These are phyloP conservation scores for Chesias legatella DNA, from an alignment of 2,888 invertebrate species.

Conservation along the genomic window DNA sequence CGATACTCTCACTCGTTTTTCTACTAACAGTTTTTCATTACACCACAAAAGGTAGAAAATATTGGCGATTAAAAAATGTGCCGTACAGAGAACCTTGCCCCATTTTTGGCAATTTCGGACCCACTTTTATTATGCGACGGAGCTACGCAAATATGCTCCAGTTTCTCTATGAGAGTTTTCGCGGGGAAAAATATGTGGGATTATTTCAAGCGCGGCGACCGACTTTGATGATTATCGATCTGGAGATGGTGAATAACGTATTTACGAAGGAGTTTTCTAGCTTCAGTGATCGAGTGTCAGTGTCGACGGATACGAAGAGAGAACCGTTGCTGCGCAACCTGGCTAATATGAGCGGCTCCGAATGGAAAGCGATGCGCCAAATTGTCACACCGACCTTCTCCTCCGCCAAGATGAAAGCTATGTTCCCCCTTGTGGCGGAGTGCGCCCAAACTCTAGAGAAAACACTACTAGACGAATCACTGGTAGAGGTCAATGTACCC, in stretches of 20 bases:
- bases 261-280: constrained; percentile 57
- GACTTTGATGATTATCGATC: constrained; percentile 62
- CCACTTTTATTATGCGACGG: constrained; percentile 59
- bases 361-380: constrained; percentile 72
- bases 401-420: constrained; percentile 73
- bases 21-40: constrained; percentile 62
- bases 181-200: constrained; percentile 60
- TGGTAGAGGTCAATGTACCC: constrained; percentile 58
- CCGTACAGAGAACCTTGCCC: constrained; percentile 72
- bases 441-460: constrained; percentile 58
- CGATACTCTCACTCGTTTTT: constrained; percentile 46
- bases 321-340: constrained; percentile 69
- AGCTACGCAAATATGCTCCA: constrained; percentile 66
- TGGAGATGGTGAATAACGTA: constrained; percentile 61
- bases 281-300: constrained; percentile 67
- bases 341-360: constrained; percentile 70
- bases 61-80: constrained; percentile 64
- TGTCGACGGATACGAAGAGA: constrained; percentile 63
- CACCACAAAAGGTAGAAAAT: constrained; percentile 61
- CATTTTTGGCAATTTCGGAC: constrained; percentile 74
- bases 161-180: constrained; percentile 58
- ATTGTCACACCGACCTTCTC: constrained; percentile 74
- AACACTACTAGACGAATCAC: constrained; percentile 43
- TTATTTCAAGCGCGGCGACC: constrained; percentile 72
- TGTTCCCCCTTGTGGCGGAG: constrained; percentile 69